A percentile compares a stretch with the other conserved stretches of the same genome.
These are phyloP conservation scores for Hapalemur alaotrensis DNA, from an alignment of 2,797 vertebrate species.

Conservation along the genomic window DNA sequence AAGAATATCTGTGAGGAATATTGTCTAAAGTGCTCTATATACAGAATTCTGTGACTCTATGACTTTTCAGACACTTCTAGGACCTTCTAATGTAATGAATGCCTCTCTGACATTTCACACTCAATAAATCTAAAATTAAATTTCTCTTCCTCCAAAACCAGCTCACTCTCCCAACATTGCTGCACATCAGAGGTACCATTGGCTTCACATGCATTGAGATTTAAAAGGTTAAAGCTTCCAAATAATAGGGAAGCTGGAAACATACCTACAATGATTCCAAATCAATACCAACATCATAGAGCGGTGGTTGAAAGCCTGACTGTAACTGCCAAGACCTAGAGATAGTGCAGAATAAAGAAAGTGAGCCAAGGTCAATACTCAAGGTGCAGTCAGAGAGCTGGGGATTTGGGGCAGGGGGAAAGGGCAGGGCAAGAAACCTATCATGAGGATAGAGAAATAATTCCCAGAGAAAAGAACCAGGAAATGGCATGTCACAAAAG, in stretches of 20 bases:
- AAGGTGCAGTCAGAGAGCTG: neutral
- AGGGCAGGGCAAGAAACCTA: neutral
- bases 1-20: neutral
- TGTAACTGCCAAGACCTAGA: neutral
- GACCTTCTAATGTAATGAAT: neutral
- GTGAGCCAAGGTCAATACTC: neutral
- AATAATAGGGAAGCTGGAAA: neutral
- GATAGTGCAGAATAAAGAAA: neutral
- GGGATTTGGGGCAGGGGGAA: neutral
- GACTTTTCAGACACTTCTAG: neutral
- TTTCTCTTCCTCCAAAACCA: neutral
- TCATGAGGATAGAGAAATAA: neutral
- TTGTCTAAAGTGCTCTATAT: neutral
- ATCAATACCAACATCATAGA: neutral
- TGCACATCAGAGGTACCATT: neutral
- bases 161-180: neutral
- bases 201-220: neutral
- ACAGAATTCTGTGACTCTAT: neutral
- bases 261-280: neutral
- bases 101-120: neutral
- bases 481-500: neutral
- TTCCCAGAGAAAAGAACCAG: neutral
- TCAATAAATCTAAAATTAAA: constrained; percentile 5
- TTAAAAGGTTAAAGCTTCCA: neutral
- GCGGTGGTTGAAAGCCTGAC: neutral